Evolutionary conservation across 2,888 invertebrate species (phyloP).

Genomic region (Cantharis rufa): DNA sequence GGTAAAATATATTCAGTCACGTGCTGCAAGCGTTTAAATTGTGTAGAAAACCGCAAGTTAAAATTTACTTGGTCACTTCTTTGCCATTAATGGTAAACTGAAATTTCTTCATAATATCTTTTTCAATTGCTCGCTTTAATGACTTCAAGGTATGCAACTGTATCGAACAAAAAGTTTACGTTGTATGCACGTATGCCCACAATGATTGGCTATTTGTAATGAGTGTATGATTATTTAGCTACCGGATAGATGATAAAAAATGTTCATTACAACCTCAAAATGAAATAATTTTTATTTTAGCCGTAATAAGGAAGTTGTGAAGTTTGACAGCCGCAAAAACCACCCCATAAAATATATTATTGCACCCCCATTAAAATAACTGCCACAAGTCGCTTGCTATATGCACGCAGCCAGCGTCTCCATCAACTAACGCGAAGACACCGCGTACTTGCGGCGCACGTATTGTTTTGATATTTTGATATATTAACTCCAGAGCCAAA

Average conservation of each 20-base stretch:
- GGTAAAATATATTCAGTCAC: conserved; percentile 16
- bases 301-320: conserved; percentile 18
- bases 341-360: conserved; percentile 31
- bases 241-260: conserved; percentile 17
- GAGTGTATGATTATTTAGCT: conserved; percentile 31
- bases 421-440: conserved; percentile 7
- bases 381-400: conserved; percentile 10
- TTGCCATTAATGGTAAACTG: conserved; percentile 12
- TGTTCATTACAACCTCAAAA: neutral
- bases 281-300: conserved; percentile 4
- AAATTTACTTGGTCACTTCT: conserved; percentile 20
- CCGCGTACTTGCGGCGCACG: conserved; percentile 18
- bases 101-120: conserved; percentile 16
- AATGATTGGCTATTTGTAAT: conserved; percentile 31
- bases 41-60: conserved; percentile 22
- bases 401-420: neutral
- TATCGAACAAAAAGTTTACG: conserved; percentile 18
- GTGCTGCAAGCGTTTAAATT: conserved; percentile 23
- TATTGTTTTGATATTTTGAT: conserved; percentile 25
- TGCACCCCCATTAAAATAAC: conserved; percentile 32
- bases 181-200: conserved; percentile 32
- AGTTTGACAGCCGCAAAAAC: conserved; percentile 28
- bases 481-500: neutral
- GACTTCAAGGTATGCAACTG: conserved; percentile 29
- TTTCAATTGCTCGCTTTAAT: conserved; percentile 28